Evolutionary conservation across 2,888 invertebrate genomes (phyloP), one percentile per base, ranked within the genome.

Genomic region (Eurytoma adleriae): DNA sequence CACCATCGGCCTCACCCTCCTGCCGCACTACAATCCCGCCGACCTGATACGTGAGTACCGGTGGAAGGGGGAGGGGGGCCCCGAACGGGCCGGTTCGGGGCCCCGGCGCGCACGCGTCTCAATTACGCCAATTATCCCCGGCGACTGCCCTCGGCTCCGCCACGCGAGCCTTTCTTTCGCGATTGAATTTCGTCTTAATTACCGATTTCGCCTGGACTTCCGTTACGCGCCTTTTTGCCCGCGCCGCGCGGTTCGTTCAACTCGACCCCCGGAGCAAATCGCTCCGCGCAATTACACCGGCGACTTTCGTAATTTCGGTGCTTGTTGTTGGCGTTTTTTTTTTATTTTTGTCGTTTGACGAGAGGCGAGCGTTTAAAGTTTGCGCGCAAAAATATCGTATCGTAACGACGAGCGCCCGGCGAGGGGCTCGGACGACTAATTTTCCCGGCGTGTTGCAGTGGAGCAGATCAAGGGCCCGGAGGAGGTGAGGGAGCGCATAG

Each of bases 1-100:
- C 84, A 92, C 92, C 81, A 93, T 96, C 80, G 95, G 95, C 75
- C 92, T 96, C 80, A 92, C 93, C 82, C 94, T 96, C 84, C 93
- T 94, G 89, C 94, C 95, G 4, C 94, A 96, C 88, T 96, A 96
- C 88, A 96, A 96, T 91, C 96, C 96, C 69, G 96, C 96, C n/a
- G 96, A 96, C 90, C 96, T 95, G 88, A 94, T 95, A 87, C 91
- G 95, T 95, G 92, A 94, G 94, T 77, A 57, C 13, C 16, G 18
- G 13, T 13, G 30, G 16, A 4, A 13, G 16, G 27, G n/a, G n/a
- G 30, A 4, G 64, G 24, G 14, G 40, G 5, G 24, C 24, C 24
- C 24, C 24, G 24, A 2, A 2, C 24, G 64, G 40, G 40, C 59
- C 59, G 59, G 59, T 59, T 59, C 20, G 20, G 40, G 40, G 40